These are phyloP conservation scores for Hirtodrosophila confusa DNA, from an alignment of 2,888 invertebrate genomes.

Conservation along the genomic window DNA sequence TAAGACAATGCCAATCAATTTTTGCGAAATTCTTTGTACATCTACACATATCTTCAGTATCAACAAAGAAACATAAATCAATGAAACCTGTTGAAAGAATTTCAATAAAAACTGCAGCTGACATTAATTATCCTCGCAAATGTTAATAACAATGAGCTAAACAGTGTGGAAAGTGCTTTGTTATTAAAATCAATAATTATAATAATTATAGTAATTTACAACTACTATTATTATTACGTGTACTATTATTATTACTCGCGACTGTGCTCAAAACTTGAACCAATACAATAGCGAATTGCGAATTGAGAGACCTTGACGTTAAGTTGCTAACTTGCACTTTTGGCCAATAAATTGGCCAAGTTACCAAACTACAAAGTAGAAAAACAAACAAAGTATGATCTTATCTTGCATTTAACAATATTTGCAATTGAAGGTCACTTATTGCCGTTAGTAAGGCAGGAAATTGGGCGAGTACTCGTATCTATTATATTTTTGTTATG, in stretches of 20 bases:
- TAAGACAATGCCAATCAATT: not conserved
- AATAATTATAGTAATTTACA: slow-evolving; percentile 53
- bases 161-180: slow-evolving; percentile 24
- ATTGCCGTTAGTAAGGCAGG: slow-evolving; percentile 39
- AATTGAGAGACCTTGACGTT: slow-evolving; percentile 43
- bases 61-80: not conserved
- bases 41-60: not conserved
- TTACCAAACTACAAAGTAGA: not conserved
- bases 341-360: slow-evolving; percentile 36
- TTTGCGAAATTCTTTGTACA: not conserved
- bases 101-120: slow-evolving; percentile 20
- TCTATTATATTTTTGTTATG: slow-evolving; percentile 60
- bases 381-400: slow-evolving; percentile 12
- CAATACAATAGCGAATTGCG: slow-evolving; percentile 8
- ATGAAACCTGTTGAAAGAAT: slow-evolving; percentile 23
- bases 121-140: slow-evolving; percentile 27
- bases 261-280: slow-evolving; percentile 1
- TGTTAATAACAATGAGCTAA: slow-evolving; percentile 24
- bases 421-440: slow-evolving; percentile 63
- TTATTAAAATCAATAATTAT: slow-evolving; percentile 51
- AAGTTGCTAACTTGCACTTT: slow-evolving; percentile 33
- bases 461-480: slow-evolving; percentile 49
- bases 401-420: slow-evolving; percentile 36
- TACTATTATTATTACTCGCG: slow-evolving; percentile 19
- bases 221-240: slow-evolving; percentile 15